Percentiles rank a stretch among this genome's conserved stretches.
Conservation (phyloP, 1,140 invertebrate genomes). For the Drosophila grimshawi region DNA sequence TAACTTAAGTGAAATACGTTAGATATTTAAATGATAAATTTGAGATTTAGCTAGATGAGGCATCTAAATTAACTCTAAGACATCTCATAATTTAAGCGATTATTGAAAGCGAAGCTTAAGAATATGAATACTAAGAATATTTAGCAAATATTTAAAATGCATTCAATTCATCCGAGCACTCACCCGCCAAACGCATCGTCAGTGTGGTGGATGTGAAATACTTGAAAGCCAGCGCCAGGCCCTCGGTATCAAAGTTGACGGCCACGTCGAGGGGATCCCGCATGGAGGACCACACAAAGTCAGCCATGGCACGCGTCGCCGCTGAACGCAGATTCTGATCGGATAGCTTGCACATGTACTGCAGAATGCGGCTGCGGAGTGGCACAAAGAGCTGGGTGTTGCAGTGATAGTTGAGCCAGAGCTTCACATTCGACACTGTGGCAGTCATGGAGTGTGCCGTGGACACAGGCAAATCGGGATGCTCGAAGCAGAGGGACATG, state of each 20-base stretch:
- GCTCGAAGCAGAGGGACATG: conserved; percentile 93
- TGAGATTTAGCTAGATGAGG: no score
- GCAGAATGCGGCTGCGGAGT: conserved; percentile 92
- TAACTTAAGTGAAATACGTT: no score
- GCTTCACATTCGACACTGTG: conserved; percentile 95
- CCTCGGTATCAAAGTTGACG: conserved; percentile 94
- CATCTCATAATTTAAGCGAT: no score
- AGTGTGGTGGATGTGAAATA: conserved; percentile 97
- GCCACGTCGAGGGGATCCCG: conserved; percentile 96
- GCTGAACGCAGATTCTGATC: conserved; percentile 95
- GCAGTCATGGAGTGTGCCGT: conserved; percentile 96
- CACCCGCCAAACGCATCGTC: conserved; percentile 93
- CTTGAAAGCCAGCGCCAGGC: conserved; percentile 95
- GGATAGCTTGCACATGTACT: conserved; percentile 96
- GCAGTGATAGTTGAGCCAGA: conserved; percentile 97
- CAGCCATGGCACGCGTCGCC: conserved; percentile 95
- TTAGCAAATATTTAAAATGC: no score
- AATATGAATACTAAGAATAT: no score
- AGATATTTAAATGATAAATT: no score
- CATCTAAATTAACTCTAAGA: no score
- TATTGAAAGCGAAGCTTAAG: no score
- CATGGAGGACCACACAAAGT: conserved; percentile 97
- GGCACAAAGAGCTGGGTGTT: conserved; percentile 95
- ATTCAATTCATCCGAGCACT: conserved; percentile 2
- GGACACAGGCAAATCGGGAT: conserved; percentile 92